Percentiles rank a stretch among this genome's conserved stretches.
phyloP scores from a whole-genome alignment of 1,140 invertebrate species.

The Drosophila albomicans region DNA sequence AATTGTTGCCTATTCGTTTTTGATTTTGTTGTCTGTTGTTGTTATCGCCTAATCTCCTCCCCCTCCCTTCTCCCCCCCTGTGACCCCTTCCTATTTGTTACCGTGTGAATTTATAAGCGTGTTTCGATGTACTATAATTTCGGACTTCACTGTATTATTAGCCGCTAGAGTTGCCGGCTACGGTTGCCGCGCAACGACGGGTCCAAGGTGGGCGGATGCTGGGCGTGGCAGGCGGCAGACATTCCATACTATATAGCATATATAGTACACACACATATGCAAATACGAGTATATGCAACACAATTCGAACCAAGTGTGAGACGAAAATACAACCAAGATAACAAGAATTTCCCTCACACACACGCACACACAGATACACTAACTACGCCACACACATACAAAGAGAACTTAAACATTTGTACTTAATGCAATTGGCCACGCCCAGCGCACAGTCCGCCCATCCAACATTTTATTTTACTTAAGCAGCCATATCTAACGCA shows the following conservation, averaged over 20 bases:
- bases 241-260: constrained; percentile 61
- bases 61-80: background rate
- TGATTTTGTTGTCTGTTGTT: constrained; percentile 78
- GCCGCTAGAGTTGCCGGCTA: constrained; percentile 40
- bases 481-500: too few relatives aligned
- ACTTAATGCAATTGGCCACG: constrained; percentile 74
- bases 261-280: constrained; percentile 16
- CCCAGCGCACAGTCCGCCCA: constrained; percentile 49
- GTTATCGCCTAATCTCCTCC: constrained; percentile 50
- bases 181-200: constrained; percentile 37
- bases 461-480: constrained; percentile 69
- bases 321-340: constrained; percentile 26
- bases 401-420: constrained; percentile 73
- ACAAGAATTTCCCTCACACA: constrained; percentile 20
- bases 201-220: constrained; percentile 62
- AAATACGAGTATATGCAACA: constrained; percentile 18
- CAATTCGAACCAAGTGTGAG: constrained; percentile 16
- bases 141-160: constrained; percentile 63
- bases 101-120: constrained; percentile 71
- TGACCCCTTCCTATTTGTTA: constrained; percentile 63
- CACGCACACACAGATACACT: background rate
- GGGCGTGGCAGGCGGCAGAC: constrained; percentile 70
- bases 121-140: constrained; percentile 72
- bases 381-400: constrained; percentile 10
- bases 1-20: constrained; percentile 64